Conservation (phyloP, 2,113 vertebrate species). For the Podocnemis expansa region DNA sequence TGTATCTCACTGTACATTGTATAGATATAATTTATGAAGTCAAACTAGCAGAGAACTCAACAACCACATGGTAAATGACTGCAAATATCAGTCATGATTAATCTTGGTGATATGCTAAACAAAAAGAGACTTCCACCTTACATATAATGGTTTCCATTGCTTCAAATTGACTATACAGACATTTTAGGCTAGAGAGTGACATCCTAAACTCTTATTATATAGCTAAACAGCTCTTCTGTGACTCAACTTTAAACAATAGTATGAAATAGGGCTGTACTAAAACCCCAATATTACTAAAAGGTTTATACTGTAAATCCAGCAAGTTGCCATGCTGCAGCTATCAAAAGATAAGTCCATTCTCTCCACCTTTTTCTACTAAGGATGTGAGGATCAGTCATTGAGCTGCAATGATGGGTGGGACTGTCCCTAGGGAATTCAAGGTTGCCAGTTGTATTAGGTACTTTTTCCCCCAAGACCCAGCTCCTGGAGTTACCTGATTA, state of each 20-base stretch:
- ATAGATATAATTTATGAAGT: not conserved
- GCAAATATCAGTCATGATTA: not conserved
- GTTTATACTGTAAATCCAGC: not conserved
- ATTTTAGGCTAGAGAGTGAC: not conserved
- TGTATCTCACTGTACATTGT: not conserved
- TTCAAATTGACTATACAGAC: not conserved
- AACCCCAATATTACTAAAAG: rapidly evolving
- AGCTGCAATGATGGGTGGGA: not conserved
- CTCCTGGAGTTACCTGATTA: not conserved
- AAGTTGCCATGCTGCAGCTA: not conserved
- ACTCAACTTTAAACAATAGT: not conserved
- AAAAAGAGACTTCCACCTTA: not conserved
- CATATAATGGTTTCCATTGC: not conserved
- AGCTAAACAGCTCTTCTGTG: not conserved
- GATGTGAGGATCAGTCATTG: not conserved
- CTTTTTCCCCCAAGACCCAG: not conserved
- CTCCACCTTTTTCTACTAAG: rapidly evolving
- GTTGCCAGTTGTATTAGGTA: rapidly evolving
- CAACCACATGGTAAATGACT: not conserved
- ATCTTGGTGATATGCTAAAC: not conserved
- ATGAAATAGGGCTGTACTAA: not conserved
- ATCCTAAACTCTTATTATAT: not conserved
- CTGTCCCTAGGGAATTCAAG: not conserved
- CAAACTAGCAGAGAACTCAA: not conserved
- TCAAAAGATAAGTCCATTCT: not conserved